Evolutionary conservation across 2,888 invertebrate genomes (phyloP).

Genomic region (Trachelus stipa): DNA sequence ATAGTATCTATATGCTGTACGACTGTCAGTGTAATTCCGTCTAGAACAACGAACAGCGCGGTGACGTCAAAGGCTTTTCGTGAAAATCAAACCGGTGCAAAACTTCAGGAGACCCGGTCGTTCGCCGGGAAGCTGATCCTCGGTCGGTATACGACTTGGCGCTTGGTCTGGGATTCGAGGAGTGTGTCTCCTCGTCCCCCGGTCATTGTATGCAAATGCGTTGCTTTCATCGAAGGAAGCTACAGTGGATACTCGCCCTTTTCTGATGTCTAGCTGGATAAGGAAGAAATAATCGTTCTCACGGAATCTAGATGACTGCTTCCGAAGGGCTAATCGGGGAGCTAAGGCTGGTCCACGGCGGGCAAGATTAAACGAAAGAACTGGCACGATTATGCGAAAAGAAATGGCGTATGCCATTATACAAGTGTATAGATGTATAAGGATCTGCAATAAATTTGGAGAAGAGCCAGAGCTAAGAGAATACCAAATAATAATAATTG

Average conservation of each 20-base stretch:
- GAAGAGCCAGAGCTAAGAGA: neutral
- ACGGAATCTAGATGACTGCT: conserved; percentile 35
- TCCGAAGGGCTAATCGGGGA: conserved; percentile 30
- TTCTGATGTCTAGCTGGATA: conserved; percentile 62
- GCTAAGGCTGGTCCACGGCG: conserved; percentile 1
- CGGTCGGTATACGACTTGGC: neutral
- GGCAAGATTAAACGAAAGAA: neutral
- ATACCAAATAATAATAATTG: neutral
- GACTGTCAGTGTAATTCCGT: neutral
- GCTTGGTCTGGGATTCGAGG: neutral
- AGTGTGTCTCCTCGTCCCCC: conserved; percentile 41
- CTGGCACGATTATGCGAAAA: neutral
- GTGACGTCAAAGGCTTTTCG: neutral
- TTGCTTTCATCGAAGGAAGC: conserved; percentile 51
- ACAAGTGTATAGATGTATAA: neutral
- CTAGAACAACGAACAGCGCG: neutral
- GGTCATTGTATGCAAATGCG: conserved; percentile 65
- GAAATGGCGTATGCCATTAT: neutral
- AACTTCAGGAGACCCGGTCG: neutral
- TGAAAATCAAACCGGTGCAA: neutral
- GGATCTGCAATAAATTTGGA: neutral
- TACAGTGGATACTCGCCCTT: conserved; percentile 44
- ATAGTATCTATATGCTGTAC: neutral
- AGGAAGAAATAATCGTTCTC: conserved; percentile 44
- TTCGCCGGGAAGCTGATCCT: neutral